Conservation (phyloP, 2,888 invertebrate genomes). For the Acleris literana region DNA sequence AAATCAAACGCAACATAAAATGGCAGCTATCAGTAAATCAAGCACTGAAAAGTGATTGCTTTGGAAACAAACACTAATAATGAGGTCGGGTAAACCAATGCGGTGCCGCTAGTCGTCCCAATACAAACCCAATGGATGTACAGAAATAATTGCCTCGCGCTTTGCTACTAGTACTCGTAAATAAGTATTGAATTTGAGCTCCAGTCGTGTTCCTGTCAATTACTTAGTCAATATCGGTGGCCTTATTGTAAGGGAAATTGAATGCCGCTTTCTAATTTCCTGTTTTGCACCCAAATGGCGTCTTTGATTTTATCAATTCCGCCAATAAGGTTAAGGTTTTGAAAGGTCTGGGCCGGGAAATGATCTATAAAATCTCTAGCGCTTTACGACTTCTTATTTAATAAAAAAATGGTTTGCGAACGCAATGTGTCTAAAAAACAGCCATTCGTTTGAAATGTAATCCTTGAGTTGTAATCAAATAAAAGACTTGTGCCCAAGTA, state of each 20-base stretch:
- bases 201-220: slow-evolving; percentile 16
- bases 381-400: too few species aligned
- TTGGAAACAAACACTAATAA: not conserved
- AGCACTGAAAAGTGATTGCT: slow-evolving; percentile 6
- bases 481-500: too few species aligned
- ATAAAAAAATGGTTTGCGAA: too few species aligned
- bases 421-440: too few species aligned
- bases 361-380: too few species aligned
- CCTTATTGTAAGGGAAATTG: slow-evolving; percentile 28
- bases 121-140: not conserved
- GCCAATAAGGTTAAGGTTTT: not conserved
- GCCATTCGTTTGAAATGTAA: too few species aligned
- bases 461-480: too few species aligned
- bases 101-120: not conserved
- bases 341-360: not conserved
- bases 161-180: slow-evolving; percentile 4
- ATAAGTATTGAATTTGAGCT: slow-evolving; percentile 17
- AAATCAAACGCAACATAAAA: too few species aligned
- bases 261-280: slow-evolving; percentile 29
- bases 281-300: slow-evolving; percentile 14
- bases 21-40: not conserved
- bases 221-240: slow-evolving; percentile 27
- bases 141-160: slow-evolving; percentile 8
- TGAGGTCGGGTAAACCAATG: not conserved
- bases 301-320: slow-evolving; percentile 25